A percentile compares a stretch with the other conserved stretches of the same genome.
Evolutionary conservation across 2,797 vertebrate species (phyloP).

Genomic region (Pelodytes ibericus): DNA sequence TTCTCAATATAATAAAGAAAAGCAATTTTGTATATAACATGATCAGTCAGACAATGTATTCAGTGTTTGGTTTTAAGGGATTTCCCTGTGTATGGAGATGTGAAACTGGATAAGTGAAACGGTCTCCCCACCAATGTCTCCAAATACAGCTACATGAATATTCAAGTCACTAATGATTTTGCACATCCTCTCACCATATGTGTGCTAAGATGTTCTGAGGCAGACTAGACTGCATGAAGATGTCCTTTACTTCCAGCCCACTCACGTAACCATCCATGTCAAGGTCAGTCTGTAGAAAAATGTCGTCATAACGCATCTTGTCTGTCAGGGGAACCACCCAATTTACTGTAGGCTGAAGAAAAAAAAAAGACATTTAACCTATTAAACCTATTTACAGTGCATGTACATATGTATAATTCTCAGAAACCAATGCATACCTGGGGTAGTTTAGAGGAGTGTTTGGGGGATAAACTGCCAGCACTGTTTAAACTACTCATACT

Average conservation of each 20-base stretch:
- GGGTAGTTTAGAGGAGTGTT: slow-evolving; percentile 85
- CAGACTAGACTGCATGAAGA: slow-evolving; percentile 97
- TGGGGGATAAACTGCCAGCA: slow-evolving; percentile 91
- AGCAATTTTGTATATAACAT: too few relatives aligned
- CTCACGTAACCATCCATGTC: slow-evolving; percentile 95
- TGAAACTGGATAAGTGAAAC: too few relatives aligned
- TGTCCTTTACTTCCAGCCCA: slow-evolving; percentile 94
- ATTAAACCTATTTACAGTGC: too few relatives aligned
- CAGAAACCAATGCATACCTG: slow-evolving; percentile 77
- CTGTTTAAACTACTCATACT: slow-evolving; percentile 96
- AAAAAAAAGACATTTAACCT: background rate
- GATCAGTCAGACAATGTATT: too few relatives aligned
- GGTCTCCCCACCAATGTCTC: too few relatives aligned
- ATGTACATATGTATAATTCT: too few relatives aligned
- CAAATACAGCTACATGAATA: too few relatives aligned
- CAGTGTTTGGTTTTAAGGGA: too few relatives aligned
- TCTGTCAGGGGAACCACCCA: slow-evolving; percentile 91
- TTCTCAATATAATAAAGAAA: too few relatives aligned
- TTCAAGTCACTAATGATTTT: background rate
- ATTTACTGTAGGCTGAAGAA: slow-evolving; percentile 75
- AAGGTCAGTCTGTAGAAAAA: slow-evolving; percentile 92
- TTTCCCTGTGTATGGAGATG: too few relatives aligned
- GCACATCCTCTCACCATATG: slow-evolving; percentile 84
- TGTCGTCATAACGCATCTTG: slow-evolving; percentile 90
- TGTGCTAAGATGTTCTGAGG: slow-evolving; percentile 91